A percentile compares a stretch with the other conserved stretches of the same genome.
phyloP scores from a whole-genome alignment of 2,113 vertebrate species.

The Todiramphus chloris region DNA sequence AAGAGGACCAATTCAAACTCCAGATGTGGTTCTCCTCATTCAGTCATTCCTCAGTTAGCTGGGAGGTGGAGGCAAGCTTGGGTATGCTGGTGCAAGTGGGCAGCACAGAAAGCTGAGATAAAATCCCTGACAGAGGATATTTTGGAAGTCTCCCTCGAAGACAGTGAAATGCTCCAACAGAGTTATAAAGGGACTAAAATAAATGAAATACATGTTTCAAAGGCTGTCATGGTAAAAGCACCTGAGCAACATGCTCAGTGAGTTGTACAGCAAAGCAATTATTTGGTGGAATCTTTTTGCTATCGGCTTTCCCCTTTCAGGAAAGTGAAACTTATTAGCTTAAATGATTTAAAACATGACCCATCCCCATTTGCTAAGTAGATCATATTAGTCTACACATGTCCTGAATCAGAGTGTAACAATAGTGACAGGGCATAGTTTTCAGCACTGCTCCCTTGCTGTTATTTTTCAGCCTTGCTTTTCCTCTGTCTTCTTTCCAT shows the following conservation, averaged over 20 bases:
- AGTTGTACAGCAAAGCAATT: background rate
- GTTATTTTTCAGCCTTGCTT: background rate
- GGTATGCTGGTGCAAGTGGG: background rate
- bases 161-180: background rate
- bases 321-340: background rate
- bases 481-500: background rate
- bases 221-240: background rate
- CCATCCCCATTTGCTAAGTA: background rate
- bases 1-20: background rate
- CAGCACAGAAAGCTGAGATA: background rate
- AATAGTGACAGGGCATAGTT: background rate
- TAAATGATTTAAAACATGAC: background rate
- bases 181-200: background rate
- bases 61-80: background rate
- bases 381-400: background rate
- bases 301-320: background rate
- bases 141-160: background rate
- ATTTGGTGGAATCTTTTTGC: background rate
- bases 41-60: background rate
- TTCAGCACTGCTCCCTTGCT: background rate
- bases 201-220: constrained; percentile 7
- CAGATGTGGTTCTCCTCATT: background rate
- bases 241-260: background rate
- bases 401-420: background rate
- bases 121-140: background rate